Evolutionary conservation across 92 coral and sea anemone genomes (phyloP).

Genomic region (Porites lobata): DNA sequence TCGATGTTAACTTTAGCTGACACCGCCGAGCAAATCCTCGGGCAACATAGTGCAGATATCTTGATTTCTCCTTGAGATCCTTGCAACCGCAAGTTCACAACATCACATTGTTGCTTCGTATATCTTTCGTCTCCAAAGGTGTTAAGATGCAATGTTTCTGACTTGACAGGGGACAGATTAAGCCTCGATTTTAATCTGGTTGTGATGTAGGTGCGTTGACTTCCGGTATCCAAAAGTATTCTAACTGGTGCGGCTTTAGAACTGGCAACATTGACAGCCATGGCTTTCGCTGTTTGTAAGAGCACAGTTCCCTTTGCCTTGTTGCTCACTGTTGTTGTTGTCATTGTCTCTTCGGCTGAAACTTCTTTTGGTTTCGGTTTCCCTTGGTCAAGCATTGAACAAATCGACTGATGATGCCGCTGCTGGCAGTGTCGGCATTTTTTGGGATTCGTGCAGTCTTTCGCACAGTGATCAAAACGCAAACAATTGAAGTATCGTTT

Average conservation of each 20-base stretch:
- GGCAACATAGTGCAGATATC: conserved; percentile 45
- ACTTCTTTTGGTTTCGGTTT: conserved; percentile 19
- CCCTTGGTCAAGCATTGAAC: conserved; percentile 1
- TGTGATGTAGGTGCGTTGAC: conserved; percentile 51
- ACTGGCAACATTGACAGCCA: conserved; percentile 25
- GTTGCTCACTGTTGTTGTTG: conserved; percentile 38
- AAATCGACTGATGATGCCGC: conserved; percentile 57
- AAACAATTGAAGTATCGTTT: conserved; percentile 52
- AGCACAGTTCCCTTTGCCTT: conserved; percentile 54
- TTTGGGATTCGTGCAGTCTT: conserved; percentile 13
- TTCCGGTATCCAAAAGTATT: conserved; percentile 65
- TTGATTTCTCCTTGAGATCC: conserved; percentile 29
- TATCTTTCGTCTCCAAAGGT: conserved; percentile 53
- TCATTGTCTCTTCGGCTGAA: conserved; percentile 14
- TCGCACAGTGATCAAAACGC: conserved; percentile 6
- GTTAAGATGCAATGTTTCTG: conserved; percentile 65
- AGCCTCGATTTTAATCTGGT: conserved; percentile 34
- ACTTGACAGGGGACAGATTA: conserved; percentile 43
- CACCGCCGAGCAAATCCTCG: conserved; percentile 47
- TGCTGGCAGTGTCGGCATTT: conserved; percentile 50
- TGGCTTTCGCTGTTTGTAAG: conserved; percentile 63
- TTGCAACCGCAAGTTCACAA: conserved; percentile 44
- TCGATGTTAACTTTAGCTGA: conserved; percentile 27
- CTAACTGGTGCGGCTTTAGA: conserved; percentile 33
- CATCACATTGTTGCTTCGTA: conserved; percentile 50